Evolutionary conservation across 1,140 invertebrate genomes (phyloP).

Genomic region (Dendroctonus valens): DNA sequence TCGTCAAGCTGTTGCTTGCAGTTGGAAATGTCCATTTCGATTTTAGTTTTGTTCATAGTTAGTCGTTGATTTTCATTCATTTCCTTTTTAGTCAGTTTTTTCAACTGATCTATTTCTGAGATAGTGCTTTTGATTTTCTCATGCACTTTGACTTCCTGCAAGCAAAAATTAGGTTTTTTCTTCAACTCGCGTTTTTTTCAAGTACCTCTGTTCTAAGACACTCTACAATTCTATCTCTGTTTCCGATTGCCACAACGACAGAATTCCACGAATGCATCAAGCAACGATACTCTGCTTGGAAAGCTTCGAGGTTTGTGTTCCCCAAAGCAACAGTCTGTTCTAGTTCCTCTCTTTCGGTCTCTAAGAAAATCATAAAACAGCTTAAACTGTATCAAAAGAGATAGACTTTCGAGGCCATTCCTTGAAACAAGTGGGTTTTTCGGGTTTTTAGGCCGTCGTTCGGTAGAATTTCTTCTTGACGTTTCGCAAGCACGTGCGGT

Average conservation of each 20-base stretch:
- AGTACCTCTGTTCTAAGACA: constrained; percentile 63
- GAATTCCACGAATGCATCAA: constrained; percentile 70
- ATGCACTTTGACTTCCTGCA: constrained; percentile 22
- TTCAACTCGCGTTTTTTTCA: not conserved
- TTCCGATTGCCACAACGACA: constrained; percentile 65
- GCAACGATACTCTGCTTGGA: constrained; percentile 66
- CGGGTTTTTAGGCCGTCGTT: too few relatives aligned
- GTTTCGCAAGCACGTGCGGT: too few relatives aligned
- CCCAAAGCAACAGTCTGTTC: constrained; percentile 57
- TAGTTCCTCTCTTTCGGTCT: constrained; percentile 55
- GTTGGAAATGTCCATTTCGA: constrained; percentile 57
- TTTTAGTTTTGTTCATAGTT: constrained; percentile 58
- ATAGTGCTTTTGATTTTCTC: constrained; percentile 38
- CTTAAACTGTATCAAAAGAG: too few relatives aligned
- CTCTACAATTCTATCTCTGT: constrained; percentile 64
- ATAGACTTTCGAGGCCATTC: too few relatives aligned
- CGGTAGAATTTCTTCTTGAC: too few relatives aligned
- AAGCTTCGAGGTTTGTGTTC: constrained; percentile 66
- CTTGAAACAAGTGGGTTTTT: too few relatives aligned
- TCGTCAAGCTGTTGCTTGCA: constrained; percentile 34
- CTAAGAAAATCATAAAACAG: constrained; percentile 24
- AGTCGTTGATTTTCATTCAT: constrained; percentile 66
- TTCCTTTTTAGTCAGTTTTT: constrained; percentile 58
- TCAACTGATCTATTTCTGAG: constrained; percentile 56
- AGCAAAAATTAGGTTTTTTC: not conserved